Base-by-base conservation (phyloP, 64 coral and sea anemone species). In the Dendronephthya gigantea region DNA sequence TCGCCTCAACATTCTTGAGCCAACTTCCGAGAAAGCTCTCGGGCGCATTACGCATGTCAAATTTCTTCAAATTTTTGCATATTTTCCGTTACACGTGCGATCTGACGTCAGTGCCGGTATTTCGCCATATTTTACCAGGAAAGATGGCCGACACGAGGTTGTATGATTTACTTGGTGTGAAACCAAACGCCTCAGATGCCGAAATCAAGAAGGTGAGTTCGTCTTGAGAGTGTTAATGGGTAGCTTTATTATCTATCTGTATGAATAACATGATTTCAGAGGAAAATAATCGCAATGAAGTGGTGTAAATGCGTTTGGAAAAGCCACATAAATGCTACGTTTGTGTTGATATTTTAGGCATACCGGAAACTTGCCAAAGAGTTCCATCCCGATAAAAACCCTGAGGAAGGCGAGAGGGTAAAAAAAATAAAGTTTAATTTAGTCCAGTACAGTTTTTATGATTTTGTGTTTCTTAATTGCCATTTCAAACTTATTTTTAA, bases 361-460 rank as follows among this genome's bases (percentile, higher is more conserved):
- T 98, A 98, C 90, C 93, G 95, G 92, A 98, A 98, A 83, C 88
- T 93, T 36, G 95, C 95, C 11, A 98, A 93, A 90, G 95, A 98
- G 85, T 90, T 83, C 75, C 95, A 98, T 83, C 95, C 95, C 27
- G 95, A 98, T 89, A 93, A 93, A 68, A 98, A 98, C 22, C 95
- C 95, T 0, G 90, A 98, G 56, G 91, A 92, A 30, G 95, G 95
- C 30, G 95, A 98, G 84, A 85, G 39, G 58, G 95, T 98, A 87
- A 91, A 87, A 90, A 13, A 65, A 14, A 85, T 87, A 40, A 39
- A 9, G 15, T 79, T 37, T 33, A 28, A 33, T 4, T 35, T 33
- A 15, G 36, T 79, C 1, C 14, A 15, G 13, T 34, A 81, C 16
- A n/a, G n/a, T 84, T 35, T 33, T 84, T 17, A 25, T 39, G 31